phyloP scores from a whole-genome alignment of 2,888 invertebrate genomes.

The Nowickia ferox region DNA sequence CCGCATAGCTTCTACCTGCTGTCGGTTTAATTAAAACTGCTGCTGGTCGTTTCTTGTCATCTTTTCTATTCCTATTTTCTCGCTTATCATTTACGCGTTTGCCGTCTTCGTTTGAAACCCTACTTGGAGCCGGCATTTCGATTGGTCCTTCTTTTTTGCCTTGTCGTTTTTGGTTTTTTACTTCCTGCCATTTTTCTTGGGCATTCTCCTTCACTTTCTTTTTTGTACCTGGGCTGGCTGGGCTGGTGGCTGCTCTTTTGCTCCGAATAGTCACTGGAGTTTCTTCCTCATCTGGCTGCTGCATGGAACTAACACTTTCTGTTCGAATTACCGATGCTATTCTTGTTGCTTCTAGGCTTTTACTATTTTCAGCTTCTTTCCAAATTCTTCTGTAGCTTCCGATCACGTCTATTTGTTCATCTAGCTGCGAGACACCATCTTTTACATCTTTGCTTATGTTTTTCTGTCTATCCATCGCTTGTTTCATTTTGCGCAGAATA shows the following conservation, averaged over 20 bases:
- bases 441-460: slow-evolving; percentile 4
- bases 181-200: no score
- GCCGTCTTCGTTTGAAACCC: no score
- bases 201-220: no score
- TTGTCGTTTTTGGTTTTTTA: no score
- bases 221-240: no score
- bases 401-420: not conserved
- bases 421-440: not conserved
- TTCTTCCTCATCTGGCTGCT: no score
- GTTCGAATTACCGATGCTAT: no score
- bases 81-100: not conserved
- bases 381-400: not conserved
- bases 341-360: not conserved
- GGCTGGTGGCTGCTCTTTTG: no score
- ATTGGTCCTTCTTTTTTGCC: not conserved
- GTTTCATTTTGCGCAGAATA: not conserved
- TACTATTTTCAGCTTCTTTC: not conserved
- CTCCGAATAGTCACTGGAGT: not conserved
- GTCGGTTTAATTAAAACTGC: not conserved
- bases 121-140: not conserved
- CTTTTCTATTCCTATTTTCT: not conserved
- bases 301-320: no score
- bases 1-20: not conserved
- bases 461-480: not conserved
- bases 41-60: not conserved